These are phyloP conservation scores for Rhinopomastus cyanomelas DNA, from an alignment of 2,113 vertebrate genomes.

Conservation along the genomic window DNA sequence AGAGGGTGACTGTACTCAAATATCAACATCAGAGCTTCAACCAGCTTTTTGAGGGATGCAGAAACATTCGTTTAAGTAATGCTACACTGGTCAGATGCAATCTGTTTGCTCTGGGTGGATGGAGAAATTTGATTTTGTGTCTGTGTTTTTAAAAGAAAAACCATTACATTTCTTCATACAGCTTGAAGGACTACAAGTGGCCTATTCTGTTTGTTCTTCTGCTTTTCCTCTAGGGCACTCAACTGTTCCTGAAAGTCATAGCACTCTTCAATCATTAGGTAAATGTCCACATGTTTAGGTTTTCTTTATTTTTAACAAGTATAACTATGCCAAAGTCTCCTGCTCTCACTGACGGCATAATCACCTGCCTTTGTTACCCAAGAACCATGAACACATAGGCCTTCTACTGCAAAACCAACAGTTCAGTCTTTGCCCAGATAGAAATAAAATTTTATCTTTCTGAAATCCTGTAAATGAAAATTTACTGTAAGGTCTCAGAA, in stretches of 20 bases:
- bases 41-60: background rate
- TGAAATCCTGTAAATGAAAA: background rate
- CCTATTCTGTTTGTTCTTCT: background rate
- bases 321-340: background rate
- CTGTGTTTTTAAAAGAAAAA: constrained; percentile 7
- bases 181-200: background rate
- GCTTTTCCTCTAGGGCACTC: background rate
- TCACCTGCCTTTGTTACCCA: background rate
- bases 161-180: background rate
- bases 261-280: background rate
- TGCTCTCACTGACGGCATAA: background rate
- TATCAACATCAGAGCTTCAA: background rate
- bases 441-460: background rate
- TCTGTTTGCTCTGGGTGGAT: background rate
- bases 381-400: background rate
- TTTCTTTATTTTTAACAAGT: background rate
- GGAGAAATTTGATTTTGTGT: background rate
- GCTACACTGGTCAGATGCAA: background rate
- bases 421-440: background rate
- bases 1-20: background rate
- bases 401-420: background rate
- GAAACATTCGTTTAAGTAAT: background rate
- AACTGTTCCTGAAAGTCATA: background rate
- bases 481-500: background rate
- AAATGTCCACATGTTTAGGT: background rate